A percentile compares a stretch with the other conserved stretches of the same genome.
Conservation (phyloP, 2,797 vertebrate species). For the Liasis olivaceus region DNA sequence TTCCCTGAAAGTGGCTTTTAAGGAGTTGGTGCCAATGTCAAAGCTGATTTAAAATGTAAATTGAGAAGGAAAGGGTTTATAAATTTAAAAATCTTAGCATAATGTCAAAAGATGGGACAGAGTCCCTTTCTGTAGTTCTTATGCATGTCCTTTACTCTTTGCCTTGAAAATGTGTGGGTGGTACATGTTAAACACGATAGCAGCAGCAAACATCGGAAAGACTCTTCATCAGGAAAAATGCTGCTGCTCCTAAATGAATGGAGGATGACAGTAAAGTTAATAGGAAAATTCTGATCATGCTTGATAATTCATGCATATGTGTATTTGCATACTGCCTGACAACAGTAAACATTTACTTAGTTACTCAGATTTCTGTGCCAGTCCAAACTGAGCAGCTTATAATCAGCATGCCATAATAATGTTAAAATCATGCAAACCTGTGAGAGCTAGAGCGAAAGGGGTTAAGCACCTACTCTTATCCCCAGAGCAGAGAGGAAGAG, state of each 20-base stretch:
- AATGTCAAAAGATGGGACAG: slow-evolving; percentile 23
- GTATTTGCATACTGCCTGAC: not conserved
- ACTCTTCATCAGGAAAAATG: not conserved
- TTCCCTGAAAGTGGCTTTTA: slow-evolving; percentile 60
- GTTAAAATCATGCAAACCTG: not conserved
- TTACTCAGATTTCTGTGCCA: not conserved
- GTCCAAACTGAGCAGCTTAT: not conserved
- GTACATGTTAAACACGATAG: not conserved
- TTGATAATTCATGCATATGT: not conserved
- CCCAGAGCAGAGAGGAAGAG: too few relatives aligned
- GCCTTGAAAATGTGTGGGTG: not conserved
- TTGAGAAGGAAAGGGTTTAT: not conserved
- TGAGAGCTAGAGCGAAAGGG: too few relatives aligned
- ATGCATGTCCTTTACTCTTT: not conserved
- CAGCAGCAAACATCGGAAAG: not conserved
- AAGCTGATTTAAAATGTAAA: slow-evolving; percentile 52
- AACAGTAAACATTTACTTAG: accelerated
- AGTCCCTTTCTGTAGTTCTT: not conserved
- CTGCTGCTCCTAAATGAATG: not conserved
- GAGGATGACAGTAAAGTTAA: not conserved
- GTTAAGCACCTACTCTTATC: too few relatives aligned
- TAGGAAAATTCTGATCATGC: not conserved
- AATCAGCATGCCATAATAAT: not conserved
- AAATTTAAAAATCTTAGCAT: not conserved
- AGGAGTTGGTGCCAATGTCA: slow-evolving; percentile 41